Evolutionary conservation across 2,888 invertebrate species (phyloP), one percentile per base, ranked within the genome.

Genomic region (Euzophera pinguis): DNA sequence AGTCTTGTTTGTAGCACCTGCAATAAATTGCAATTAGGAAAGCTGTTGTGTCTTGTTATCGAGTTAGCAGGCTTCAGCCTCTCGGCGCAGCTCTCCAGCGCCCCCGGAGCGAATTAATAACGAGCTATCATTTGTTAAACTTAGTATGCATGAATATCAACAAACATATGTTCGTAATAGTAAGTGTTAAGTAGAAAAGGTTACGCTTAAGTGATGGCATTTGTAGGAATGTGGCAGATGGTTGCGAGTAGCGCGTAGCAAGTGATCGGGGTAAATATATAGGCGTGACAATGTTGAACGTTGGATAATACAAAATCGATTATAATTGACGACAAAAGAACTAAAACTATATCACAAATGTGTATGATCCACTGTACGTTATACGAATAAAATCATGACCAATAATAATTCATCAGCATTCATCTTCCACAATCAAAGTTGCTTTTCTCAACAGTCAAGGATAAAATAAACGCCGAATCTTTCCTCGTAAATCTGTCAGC

Each of bases 21-120:
- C 86, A 89, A 90, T 87, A 89, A 90, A 88, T 88, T 88, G 89
- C 88, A 90, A 89, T 89, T 88, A 89, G 85, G 83, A 85, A 79
- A 85, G 81, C 87, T 81, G 85, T 84, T 86, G 84, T 81, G 83
- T 88, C 89, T 89, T 88, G 89, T 89, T 88, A 89, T 88, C 84
- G 83, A 88, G 88, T 88, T 88, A 87, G 86, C 85, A 80, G 83
- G 75, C 77, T 84, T 79, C 78, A 72, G 80, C 79, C 78, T 75
- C 78, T 47, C 81, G 76, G 81, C 82, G 71, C 72, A 76, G 73
- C 72, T 73, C 65, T 22, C 22, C 22, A 22, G 22, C 65, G 65
- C 66, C 70, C 66, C 73, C 65, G 69, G 61, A 69, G 74, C 73
- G 71, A 81, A 81, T 84, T 81, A 79, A 80, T 82, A 78, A 73